Conservation (phyloP, 2,113 vertebrate genomes). For the Laticauda laticaudata region DNA sequence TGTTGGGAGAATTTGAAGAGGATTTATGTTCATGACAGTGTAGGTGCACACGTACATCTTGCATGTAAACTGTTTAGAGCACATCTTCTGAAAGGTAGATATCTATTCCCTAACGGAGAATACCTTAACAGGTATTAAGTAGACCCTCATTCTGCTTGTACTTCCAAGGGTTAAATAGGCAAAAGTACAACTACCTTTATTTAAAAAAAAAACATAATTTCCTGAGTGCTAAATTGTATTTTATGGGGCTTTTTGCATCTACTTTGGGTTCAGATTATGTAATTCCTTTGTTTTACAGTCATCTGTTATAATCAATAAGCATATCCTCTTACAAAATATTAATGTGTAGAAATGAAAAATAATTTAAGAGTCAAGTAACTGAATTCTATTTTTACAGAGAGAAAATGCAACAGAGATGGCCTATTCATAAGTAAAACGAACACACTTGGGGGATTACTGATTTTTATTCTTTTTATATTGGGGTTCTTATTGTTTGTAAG, state of each 20-base stretch:
- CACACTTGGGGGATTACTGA: neutral
- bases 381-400: neutral
- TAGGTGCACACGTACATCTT: no score
- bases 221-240: neutral
- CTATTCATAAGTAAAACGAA: neutral
- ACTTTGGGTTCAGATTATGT: neutral
- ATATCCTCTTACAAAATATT: neutral
- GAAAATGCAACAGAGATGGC: neutral
- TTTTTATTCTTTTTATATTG: neutral
- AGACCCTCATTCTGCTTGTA: neutral
- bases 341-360: neutral
- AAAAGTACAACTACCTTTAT: neutral
- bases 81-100: no score
- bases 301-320: neutral
- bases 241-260: neutral
- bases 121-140: neutral
- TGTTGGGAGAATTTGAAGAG: no score
- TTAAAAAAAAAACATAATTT: neutral
- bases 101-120: no score
- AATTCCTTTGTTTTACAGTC: neutral
- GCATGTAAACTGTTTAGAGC: no score
- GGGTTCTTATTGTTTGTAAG: neutral
- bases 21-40: no score
- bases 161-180: neutral
- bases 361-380: neutral